phyloP scores from a whole-genome alignment of 2,113 vertebrate genomes.

The Sinocyclocheilus grahami region DNA sequence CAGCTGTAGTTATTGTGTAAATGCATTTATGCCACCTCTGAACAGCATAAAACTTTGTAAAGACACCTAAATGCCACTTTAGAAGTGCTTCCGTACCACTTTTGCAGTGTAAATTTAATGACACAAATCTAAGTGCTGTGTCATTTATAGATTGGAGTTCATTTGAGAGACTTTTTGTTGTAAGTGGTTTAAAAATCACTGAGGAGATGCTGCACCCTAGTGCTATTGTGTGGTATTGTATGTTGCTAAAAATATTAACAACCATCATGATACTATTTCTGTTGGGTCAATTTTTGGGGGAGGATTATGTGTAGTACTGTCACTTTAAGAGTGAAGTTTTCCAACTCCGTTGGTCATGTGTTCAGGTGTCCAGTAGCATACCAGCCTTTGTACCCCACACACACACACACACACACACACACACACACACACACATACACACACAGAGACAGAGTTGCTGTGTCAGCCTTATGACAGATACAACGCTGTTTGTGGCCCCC shows the following conservation, averaged over 20 bases:
- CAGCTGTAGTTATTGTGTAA: background rate
- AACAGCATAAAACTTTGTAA: background rate
- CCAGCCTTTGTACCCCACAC: constrained; percentile 64
- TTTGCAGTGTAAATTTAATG: too few relatives aligned
- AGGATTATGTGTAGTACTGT: background rate
- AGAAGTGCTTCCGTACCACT: too few relatives aligned
- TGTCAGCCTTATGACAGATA: constrained; percentile 64
- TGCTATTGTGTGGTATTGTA: background rate
- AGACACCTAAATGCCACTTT: background rate
- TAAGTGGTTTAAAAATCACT: background rate
- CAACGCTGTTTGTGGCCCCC: constrained; percentile 41
- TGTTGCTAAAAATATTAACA: background rate
- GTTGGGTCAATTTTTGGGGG: too few relatives aligned
- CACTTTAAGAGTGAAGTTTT: constrained; percentile 38
- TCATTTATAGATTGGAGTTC: background rate
- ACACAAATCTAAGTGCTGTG: background rate
- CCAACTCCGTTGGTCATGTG: constrained; percentile 38
- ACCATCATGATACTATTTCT: background rate
- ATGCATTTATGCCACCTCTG: background rate
- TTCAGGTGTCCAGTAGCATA: constrained; percentile 63
- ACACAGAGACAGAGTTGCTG: constrained; percentile 57
- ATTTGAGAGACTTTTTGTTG: background rate
- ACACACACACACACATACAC: constrained; percentile 54
- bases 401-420: constrained; percentile 51
- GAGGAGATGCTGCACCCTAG: background rate